phyloP scores from a whole-genome alignment of 1,140 invertebrate genomes.

The Drosophila ananassae region DNA sequence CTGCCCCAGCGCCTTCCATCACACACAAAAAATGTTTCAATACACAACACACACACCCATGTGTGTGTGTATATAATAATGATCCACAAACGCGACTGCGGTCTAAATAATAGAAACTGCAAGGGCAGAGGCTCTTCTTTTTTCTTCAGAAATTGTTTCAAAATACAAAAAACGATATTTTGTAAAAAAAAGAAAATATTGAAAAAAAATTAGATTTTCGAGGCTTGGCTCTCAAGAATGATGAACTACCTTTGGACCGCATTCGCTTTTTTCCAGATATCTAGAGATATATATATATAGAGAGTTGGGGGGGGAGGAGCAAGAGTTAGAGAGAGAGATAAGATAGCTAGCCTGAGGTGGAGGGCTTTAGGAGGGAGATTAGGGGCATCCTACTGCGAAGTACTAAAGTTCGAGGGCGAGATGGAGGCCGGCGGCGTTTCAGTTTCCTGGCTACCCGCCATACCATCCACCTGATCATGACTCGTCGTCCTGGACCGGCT shows the following conservation, averaged over 20 bases:
- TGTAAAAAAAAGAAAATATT: not conserved
- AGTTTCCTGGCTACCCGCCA: constrained; percentile 44
- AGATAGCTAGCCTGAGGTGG: constrained; percentile 54
- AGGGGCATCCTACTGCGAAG: constrained; percentile 56
- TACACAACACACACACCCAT: constrained; percentile 42
- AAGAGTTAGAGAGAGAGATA: constrained; percentile 48
- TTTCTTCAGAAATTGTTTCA: not conserved
- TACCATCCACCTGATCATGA: constrained; percentile 54
- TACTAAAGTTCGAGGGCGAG: constrained; percentile 67
- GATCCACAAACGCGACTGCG: constrained; percentile 35
- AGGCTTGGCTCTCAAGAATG: too few relatives aligned
- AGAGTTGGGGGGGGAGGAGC: constrained; percentile 41
- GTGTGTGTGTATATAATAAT: constrained; percentile 32
- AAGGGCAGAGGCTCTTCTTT: too few relatives aligned
- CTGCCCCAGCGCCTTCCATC: constrained; percentile 57
- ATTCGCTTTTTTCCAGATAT: constrained; percentile 21
- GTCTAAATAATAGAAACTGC: constrained; percentile 52
- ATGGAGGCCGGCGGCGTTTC: constrained; percentile 66
- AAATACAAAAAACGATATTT: too few relatives aligned
- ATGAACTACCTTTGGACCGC: constrained; percentile 25
- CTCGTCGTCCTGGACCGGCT: constrained; percentile 28
- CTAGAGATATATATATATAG: constrained; percentile 19
- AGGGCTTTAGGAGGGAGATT: constrained; percentile 34
- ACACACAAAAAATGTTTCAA: constrained; percentile 65
- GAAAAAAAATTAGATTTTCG: too few relatives aligned